Conservation (phyloP, 1,140 invertebrate genomes). For the Saccostrea cuccullata region DNA sequence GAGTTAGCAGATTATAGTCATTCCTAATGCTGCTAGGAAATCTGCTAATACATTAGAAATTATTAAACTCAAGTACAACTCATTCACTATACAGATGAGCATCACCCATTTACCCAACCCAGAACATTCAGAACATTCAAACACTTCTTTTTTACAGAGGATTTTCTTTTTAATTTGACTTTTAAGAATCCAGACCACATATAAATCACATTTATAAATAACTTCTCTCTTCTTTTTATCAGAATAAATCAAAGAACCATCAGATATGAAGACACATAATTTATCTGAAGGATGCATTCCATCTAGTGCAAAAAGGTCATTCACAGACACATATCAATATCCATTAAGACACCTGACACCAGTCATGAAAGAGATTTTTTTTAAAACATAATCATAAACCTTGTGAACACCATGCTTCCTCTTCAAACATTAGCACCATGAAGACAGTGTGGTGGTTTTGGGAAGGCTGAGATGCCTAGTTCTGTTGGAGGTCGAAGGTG, state of each 20-base stretch:
- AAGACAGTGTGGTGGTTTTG: background rate
- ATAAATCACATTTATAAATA: constrained; percentile 13
- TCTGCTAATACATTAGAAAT: background rate
- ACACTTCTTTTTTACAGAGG: background rate
- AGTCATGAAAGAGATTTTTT: background rate
- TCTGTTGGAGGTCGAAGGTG: background rate
- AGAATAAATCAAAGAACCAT: constrained; percentile 16
- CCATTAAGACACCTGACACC: background rate
- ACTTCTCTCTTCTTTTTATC: constrained; percentile 7
- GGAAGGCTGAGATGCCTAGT: background rate
- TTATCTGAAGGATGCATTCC: background rate
- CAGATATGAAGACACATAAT: background rate
- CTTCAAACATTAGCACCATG: constrained; percentile 26
- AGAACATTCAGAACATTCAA: background rate
- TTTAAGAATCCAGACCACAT: background rate
- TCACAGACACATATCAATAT: background rate
- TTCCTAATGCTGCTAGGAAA: background rate
- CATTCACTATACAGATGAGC: background rate
- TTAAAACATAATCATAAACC: background rate
- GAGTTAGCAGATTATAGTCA: too few species aligned
- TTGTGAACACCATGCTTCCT: background rate
- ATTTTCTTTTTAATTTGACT: background rate
- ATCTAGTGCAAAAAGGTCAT: background rate
- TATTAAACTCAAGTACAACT: background rate
- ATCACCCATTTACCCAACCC: background rate